Evolutionary conservation across 2,888 invertebrate species (phyloP).

Genomic region (Ceramica pisi): DNA sequence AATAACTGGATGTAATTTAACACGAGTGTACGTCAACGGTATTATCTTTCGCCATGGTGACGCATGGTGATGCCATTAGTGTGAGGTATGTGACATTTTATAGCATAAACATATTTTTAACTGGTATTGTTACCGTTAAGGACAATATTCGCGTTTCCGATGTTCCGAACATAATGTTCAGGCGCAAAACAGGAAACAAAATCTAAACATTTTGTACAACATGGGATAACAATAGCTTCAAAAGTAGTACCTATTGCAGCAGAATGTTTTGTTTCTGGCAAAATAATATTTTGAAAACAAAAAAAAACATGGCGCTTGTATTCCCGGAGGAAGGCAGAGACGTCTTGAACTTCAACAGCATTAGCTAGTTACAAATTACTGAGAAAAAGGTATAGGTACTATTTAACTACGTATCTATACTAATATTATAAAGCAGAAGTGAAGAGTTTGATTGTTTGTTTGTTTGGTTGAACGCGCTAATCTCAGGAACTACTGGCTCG

Average conservation of each 20-base stretch:
- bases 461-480: no score
- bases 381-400: no score
- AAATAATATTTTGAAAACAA: slow-evolving; percentile 8
- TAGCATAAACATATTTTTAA: not conserved
- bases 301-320: not conserved
- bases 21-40: slow-evolving; percentile 17
- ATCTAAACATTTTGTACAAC: slow-evolving; percentile 8
- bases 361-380: no score
- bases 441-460: no score
- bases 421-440: no score
- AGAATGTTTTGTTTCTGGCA: not conserved
- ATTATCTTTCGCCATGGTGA: slow-evolving; percentile 20
- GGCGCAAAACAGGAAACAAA: slow-evolving; percentile 6
- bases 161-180: not conserved
- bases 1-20: slow-evolving; percentile 6
- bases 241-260: not conserved
- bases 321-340: not conserved
- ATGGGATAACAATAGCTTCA: not conserved
- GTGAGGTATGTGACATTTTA: not conserved
- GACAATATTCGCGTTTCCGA: not conserved
- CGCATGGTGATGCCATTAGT: slow-evolving; percentile 2
- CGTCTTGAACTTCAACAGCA: not conserved
- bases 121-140: not conserved
- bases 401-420: no score
- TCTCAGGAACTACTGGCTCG: no score